Percentiles rank a stretch among this genome's conserved stretches.
Evolutionary conservation across 2,888 invertebrate species (phyloP).

Genomic region (Caenorhabditis sp.): DNA sequence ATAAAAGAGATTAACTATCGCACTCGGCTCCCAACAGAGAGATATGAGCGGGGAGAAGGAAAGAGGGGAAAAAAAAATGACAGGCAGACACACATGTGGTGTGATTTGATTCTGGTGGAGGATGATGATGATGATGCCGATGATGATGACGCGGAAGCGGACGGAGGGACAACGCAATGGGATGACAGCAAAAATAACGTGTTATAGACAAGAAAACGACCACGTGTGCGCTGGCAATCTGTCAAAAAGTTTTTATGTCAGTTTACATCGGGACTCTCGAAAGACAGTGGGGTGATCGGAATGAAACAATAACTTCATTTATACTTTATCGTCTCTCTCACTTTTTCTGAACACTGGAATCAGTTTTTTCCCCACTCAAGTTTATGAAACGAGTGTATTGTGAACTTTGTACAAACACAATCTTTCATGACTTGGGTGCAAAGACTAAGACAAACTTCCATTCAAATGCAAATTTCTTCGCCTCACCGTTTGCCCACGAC

Average conservation of each 20-base stretch:
- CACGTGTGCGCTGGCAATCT: slow-evolving; percentile 37
- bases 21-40: slow-evolving; percentile 26
- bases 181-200: slow-evolving; percentile 57
- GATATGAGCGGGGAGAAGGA: too few relatives aligned
- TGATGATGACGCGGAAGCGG: slow-evolving; percentile 38
- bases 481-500: slow-evolving; percentile 46
- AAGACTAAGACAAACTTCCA: slow-evolving; percentile 37
- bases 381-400: slow-evolving; percentile 28
- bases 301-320: neutral
- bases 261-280: slow-evolving; percentile 44
- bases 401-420: slow-evolving; percentile 46
- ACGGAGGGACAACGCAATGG: slow-evolving; percentile 5
- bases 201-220: slow-evolving; percentile 52
- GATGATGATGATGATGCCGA: neutral
- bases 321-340: slow-evolving; percentile 7
- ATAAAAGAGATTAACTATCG: slow-evolving; percentile 36
- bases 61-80: slow-evolving; percentile 13
- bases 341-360: too few relatives aligned
- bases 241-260: slow-evolving; percentile 49
- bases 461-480: slow-evolving; percentile 49
- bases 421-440: slow-evolving; percentile 43
- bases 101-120: slow-evolving; percentile 39
- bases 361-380: too few relatives aligned
- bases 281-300: slow-evolving; percentile 52
- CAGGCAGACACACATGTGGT: slow-evolving; percentile 51